A percentile compares a stretch with the other conserved stretches of the same genome.
Evolutionary conservation across 2,113 vertebrate species (phyloP).

Genomic region (Calyptommatus sinebrachiatus): DNA sequence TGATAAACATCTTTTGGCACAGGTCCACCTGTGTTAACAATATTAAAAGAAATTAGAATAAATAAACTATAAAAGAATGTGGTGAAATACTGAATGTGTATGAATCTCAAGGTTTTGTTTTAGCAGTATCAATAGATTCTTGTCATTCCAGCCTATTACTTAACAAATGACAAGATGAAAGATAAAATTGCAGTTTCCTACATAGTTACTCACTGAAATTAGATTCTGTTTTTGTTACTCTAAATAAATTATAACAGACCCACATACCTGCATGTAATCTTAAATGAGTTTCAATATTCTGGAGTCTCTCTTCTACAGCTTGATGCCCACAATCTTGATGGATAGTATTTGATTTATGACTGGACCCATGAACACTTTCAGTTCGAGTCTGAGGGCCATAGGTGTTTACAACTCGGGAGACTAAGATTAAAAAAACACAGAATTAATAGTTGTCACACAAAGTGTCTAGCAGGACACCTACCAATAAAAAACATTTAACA

Average conservation of each 20-base stretch:
- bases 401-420: constrained; percentile 93
- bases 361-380: constrained; percentile 71
- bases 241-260: not conserved
- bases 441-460: not conserved
- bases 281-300: constrained; percentile 94
- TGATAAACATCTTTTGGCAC: constrained; percentile 93
- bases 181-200: not conserved
- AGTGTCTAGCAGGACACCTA: not conserved
- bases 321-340: constrained; percentile 86
- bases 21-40: constrained; percentile 78
- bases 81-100: not conserved
- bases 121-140: not conserved
- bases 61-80: constrained; percentile 8
- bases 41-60: constrained; percentile 33
- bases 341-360: constrained; percentile 67
- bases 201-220: not conserved
- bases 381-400: constrained; percentile 90
- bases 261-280: constrained; percentile 83
- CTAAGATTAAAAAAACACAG: constrained; percentile 66
- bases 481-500: not conserved
- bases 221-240: not conserved
- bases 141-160: not conserved
- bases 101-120: not conserved
- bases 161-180: not conserved
- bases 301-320: constrained; percentile 89